Percentiles rank a stretch among this genome's conserved stretches.
Evolutionary conservation across 2,888 invertebrate genomes (phyloP).

Genomic region (Coelogynopora nodosa): DNA sequence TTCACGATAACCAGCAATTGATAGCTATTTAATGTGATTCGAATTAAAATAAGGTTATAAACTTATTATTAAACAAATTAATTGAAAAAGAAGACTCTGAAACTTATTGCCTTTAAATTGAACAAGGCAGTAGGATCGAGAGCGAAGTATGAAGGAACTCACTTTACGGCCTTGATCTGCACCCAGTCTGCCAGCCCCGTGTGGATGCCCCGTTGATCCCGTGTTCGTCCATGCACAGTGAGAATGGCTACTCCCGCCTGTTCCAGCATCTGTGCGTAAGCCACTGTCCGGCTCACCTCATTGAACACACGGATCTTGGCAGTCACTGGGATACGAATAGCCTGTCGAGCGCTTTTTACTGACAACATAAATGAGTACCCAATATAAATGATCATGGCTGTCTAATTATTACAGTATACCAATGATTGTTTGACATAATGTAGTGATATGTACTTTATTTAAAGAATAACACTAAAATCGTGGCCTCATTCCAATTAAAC

Average conservation of each 20-base stretch:
- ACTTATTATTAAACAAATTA: too few species aligned
- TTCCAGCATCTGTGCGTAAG: slow-evolving; percentile 90
- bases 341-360: slow-evolving; percentile 22
- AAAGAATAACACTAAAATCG: not conserved
- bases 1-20: too few species aligned
- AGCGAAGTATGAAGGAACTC: slow-evolving; percentile 52
- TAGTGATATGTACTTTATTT: not conserved
- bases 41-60: too few species aligned
- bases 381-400: not conserved
- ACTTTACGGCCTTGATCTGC: slow-evolving; percentile 85
- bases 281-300: slow-evolving; percentile 76
- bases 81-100: too few species aligned
- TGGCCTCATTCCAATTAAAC: not conserved
- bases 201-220: slow-evolving; percentile 89
- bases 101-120: too few species aligned
- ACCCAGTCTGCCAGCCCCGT: slow-evolving; percentile 92
- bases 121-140: too few species aligned
- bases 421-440: not conserved
- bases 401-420: too few species aligned
- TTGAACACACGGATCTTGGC: slow-evolving; percentile 91
- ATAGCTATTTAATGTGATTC: too few species aligned
- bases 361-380: not conserved
- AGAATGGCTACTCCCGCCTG: slow-evolving; percentile 72
- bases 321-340: slow-evolving; percentile 74
- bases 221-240: slow-evolving; percentile 89